phyloP scores from a whole-genome alignment of 92 coral and sea anemone genomes.

The Paragorgia papillata region DNA sequence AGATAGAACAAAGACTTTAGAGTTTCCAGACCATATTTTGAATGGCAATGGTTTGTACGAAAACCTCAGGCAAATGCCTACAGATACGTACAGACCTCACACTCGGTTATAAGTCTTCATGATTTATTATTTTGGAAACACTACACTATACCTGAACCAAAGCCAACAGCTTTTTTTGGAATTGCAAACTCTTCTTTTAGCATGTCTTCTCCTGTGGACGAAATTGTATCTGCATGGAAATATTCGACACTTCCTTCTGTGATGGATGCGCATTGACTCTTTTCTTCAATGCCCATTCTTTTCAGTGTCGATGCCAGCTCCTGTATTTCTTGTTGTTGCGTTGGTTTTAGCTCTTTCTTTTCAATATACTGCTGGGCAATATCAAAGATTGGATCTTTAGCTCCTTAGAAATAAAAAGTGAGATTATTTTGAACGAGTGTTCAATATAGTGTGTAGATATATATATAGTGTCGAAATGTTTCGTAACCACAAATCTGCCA shows the following conservation, averaged over 20 bases:
- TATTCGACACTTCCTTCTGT: not conserved
- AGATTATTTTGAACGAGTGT: no score
- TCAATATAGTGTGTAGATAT: no score
- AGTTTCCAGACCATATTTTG: no score
- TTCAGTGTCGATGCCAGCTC: slow-evolving; percentile 3
- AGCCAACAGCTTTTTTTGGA: not conserved
- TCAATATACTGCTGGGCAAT: not conserved
- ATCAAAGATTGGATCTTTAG: not conserved
- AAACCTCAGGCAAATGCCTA: no score
- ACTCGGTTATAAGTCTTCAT: no score
- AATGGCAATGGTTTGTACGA: no score
- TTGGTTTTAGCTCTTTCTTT: not conserved
- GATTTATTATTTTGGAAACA: no score
- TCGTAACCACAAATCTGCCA: no score
- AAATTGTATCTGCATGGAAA: slow-evolving; percentile 5
- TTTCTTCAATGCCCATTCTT: not conserved
- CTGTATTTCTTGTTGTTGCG: not conserved
- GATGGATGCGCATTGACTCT: not conserved
- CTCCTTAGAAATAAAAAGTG: no score
- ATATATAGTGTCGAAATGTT: no score
- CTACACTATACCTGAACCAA: slow-evolving; percentile 20
- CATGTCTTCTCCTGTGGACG: not conserved
- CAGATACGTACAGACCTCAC: no score
- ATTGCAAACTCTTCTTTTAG: slow-evolving; percentile 19
- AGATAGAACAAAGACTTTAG: no score